Conservation (phyloP, 2,888 invertebrate genomes). For the Gastrophysa polygoni region DNA sequence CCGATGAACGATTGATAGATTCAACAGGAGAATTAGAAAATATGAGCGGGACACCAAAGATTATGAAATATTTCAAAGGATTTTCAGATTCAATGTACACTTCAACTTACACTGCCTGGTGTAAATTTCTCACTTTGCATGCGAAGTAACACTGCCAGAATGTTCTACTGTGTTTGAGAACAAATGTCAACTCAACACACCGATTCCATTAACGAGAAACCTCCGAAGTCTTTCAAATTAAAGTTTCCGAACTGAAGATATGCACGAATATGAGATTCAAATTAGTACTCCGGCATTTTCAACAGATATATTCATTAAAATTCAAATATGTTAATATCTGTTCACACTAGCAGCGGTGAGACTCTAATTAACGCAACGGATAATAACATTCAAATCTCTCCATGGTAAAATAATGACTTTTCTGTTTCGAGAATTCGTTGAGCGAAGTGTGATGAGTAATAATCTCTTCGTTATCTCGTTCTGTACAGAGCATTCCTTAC, state of each 20-base stretch:
- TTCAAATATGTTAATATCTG: slow-evolving; percentile 8
- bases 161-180: too few species aligned
- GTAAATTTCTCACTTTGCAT: too few species aligned
- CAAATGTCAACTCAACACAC: not conserved
- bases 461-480: too few species aligned
- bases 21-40: too few species aligned
- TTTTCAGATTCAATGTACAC: too few species aligned
- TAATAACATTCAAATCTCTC: not conserved
- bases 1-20: too few species aligned
- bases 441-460: too few species aligned
- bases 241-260: not conserved
- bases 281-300: slow-evolving; percentile 2
- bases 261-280: not conserved
- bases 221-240: not conserved
- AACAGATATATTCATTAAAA: not conserved
- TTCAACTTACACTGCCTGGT: too few species aligned
- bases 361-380: not conserved
- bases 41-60: too few species aligned
- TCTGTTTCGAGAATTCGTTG: not conserved
- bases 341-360: not conserved
- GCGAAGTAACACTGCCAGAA: too few species aligned
- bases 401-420: not conserved
- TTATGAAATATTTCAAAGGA: too few species aligned
- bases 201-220: not conserved
- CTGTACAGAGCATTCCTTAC: too few species aligned